Percentiles rank a stretch among this genome's conserved stretches.
These are phyloP conservation scores for Lagodon rhomboides DNA, from an alignment of 2,797 vertebrate species.

Conservation along the genomic window DNA sequence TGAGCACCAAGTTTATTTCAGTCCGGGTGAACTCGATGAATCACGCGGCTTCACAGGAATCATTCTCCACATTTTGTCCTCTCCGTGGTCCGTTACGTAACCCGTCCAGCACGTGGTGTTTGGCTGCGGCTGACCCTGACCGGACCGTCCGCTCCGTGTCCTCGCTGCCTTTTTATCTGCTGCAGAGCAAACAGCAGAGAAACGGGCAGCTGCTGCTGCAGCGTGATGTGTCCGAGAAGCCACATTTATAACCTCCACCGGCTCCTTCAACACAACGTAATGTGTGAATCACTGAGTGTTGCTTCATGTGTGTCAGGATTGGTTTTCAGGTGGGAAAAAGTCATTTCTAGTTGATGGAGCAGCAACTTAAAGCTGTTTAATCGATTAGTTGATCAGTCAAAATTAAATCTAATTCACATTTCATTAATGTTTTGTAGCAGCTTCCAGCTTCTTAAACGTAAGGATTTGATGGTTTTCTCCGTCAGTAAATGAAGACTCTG, in stretches of 20 bases:
- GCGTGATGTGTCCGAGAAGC: background rate
- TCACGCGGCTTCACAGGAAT: conserved; percentile 1
- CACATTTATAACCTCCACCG: conserved; percentile 5
- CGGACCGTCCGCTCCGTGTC: conserved; percentile 3
- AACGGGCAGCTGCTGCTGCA: too few species aligned
- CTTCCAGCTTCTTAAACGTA: too few species aligned
- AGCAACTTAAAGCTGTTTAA: too few species aligned
- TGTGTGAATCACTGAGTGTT: background rate
- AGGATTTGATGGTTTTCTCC: too few species aligned
- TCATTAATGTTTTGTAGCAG: too few species aligned
- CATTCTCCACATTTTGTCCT: background rate
- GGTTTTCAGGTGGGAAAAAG: too few species aligned
- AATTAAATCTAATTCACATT: too few species aligned
- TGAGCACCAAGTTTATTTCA: too few species aligned
- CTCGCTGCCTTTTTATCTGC: conserved; percentile 3
- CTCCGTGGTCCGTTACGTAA: conserved; percentile 12
- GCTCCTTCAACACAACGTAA: too few species aligned
- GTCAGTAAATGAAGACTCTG: too few species aligned
- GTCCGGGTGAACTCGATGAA: background rate
- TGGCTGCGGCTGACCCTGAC: conserved; percentile 3
- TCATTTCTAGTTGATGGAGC: too few species aligned
- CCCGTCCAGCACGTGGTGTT: background rate
- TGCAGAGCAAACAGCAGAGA: conserved; percentile 13
- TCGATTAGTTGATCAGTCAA: too few species aligned
- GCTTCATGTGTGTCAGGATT: background rate